phyloP scores from a whole-genome alignment of 1,140 invertebrate genomes.

The Pteromalus puparum region DNA sequence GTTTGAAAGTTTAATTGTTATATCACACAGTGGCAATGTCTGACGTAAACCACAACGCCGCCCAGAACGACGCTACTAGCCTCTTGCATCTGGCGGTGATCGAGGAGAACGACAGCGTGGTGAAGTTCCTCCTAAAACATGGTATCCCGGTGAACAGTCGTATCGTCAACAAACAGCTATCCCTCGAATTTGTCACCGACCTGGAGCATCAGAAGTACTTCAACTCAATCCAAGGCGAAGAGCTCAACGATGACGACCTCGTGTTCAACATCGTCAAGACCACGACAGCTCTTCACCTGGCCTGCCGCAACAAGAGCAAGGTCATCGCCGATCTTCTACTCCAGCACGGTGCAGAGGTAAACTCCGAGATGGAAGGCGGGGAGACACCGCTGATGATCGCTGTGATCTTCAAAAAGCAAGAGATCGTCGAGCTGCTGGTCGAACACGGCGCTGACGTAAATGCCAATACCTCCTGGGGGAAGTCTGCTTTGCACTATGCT shows the following conservation, averaged over 20 bases:
- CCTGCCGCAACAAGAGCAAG: conserved; percentile 81
- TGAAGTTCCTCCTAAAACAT: conserved; percentile 42
- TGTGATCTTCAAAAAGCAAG: neutral
- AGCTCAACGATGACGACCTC: neutral
- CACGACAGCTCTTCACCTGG: conserved; percentile 79
- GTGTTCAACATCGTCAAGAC: neutral
- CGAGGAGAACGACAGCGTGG: conserved; percentile 39
- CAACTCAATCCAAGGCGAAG: neutral
- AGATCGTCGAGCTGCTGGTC: conserved; percentile 19
- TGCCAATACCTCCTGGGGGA: conserved; percentile 31
- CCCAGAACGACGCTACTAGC: neutral
- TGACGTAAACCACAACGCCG: neutral
- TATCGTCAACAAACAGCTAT: neutral
- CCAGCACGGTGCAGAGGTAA: conserved; percentile 81
- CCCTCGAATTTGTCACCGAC: conserved; percentile 36
- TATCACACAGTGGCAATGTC: neutral
- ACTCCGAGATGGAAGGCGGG: conserved; percentile 83
- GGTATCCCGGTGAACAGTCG: conserved; percentile 18
- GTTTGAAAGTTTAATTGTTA: too few species aligned
- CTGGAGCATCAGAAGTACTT: conserved; percentile 14
- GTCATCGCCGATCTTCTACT: conserved; percentile 82
- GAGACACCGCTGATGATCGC: conserved; percentile 77
- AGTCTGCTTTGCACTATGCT: conserved; percentile 27
- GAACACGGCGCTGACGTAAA: conserved; percentile 28
- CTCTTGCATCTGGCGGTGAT: conserved; percentile 39